Conservation (phyloP, 1,140 invertebrate species). For the Aphidius gifuensis region DNA sequence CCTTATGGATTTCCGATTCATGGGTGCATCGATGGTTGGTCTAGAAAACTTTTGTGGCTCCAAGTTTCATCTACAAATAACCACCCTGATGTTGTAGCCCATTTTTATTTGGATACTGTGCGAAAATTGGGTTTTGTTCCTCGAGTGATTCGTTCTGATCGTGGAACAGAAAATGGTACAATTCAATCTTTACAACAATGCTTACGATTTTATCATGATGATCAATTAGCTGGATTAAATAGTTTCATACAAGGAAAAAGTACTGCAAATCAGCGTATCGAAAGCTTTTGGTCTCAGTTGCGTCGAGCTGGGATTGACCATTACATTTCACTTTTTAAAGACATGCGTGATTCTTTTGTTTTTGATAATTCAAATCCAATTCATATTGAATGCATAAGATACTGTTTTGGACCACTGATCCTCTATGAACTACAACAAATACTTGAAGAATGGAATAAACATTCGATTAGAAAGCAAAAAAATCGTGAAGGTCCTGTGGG, state of each 20-base stretch:
- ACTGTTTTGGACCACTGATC: constrained; percentile 21
- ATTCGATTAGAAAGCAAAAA: constrained; percentile 20
- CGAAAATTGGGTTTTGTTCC: not conserved
- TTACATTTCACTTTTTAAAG: constrained; percentile 23
- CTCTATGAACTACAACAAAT: constrained; percentile 11
- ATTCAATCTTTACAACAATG: constrained; percentile 16
- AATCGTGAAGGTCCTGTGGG: constrained; percentile 9
- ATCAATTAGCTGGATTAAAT: constrained; percentile 9
- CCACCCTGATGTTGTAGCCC: not conserved
- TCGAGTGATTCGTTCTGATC: constrained; percentile 13
- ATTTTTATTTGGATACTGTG: constrained; percentile 3
- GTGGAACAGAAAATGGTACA: constrained; percentile 12
- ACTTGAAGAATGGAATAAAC: constrained; percentile 16
- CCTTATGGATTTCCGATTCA: constrained; percentile 7
- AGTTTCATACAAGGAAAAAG: constrained; percentile 24
- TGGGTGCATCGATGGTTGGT: constrained; percentile 10
- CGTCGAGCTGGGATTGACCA: constrained; percentile 10
- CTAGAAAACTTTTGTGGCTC: constrained; percentile 4
- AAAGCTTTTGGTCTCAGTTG: constrained; percentile 19
- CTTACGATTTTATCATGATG: constrained; percentile 9
- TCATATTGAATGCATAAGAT: constrained; percentile 19
- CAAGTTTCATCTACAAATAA: constrained; percentile 10
- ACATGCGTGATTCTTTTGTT: not conserved
- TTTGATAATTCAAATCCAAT: constrained; percentile 13
- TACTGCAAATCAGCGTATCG: constrained; percentile 17